Base-by-base conservation (phyloP, 2,888 invertebrate genomes). In the Stenodera caucasica region DNA sequence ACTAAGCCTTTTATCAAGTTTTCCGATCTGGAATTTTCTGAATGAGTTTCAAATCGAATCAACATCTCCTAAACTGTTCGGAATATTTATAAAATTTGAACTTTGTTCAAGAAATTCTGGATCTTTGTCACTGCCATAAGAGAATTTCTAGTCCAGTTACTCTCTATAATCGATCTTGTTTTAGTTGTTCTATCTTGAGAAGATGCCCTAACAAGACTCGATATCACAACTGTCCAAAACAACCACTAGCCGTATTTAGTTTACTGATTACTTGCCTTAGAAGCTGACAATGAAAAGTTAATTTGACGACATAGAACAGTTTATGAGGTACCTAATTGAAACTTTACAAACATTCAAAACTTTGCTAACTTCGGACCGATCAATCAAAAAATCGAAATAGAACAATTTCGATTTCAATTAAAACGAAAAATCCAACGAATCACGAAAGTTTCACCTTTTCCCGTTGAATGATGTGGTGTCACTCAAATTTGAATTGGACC, bases 251-350 rank as follows among this genome's bases (percentile, higher is more conserved):
- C 53, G 55, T 64, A 62, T 55, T 63, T 66, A 66, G 64, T 68
- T 68, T 66, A 61, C 58, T 64, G 64, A 60, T 63, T 61, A 67
- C 60, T 66, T 64, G 60, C 60, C 33, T 32, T 30, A 50, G 61
- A 59, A 61, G 66, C 63, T 57, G 61, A 61, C 61, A 68, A 63
- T 63, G 60, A 60, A 60, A 65, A 63, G 64, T 66, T 66, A 66
- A 66, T 66, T 66, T 62, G 58, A 63, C 59, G 66, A 68, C 66
- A 45, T 7, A 59, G 58, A 30, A 51, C 53, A 58, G 60, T 58
- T 66, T 65, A 60, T 63, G 61, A 60, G n/a, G n/a, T n/a, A n/a
- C 62, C 45, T 63, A 68, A 65, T 65, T 68, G 60, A 66, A 67
- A 66, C 53, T 64, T 66, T 65, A 23, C 23, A 21, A 21, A 21